These are phyloP conservation scores for Allacma fusca DNA, from an alignment of 2,888 invertebrate species.

Conservation along the genomic window DNA sequence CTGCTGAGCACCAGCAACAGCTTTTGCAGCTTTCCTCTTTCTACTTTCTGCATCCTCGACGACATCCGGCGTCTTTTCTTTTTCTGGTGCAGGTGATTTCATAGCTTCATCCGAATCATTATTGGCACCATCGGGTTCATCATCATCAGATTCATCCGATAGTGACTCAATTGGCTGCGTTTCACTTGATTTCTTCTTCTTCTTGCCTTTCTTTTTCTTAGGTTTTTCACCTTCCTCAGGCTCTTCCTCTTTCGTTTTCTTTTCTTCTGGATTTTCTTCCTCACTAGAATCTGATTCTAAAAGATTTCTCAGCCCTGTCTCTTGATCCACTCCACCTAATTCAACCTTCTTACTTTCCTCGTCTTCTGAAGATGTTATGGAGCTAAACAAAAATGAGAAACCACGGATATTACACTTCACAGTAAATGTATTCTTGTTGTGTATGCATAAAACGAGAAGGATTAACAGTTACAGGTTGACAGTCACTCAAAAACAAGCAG, in stretches of 20 bases:
- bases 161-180: constrained; percentile 30
- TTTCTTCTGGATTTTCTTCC: constrained; percentile 77
- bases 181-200: constrained; percentile 62
- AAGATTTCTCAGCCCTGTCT: constrained; percentile 84
- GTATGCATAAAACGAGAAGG: no score
- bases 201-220: constrained; percentile 63
- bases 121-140: constrained; percentile 38
- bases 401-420: not conserved
- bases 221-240: constrained; percentile 71
- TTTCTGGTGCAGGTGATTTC: constrained; percentile 27
- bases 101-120: constrained; percentile 16
- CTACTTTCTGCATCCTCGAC: constrained; percentile 28
- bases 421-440: no score
- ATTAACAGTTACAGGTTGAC: no score
- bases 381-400: not conserved
- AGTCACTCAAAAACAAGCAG: no score
- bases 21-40: constrained; percentile 54
- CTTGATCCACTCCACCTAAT: constrained; percentile 88
- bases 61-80: constrained; percentile 63
- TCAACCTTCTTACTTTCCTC: constrained; percentile 77
- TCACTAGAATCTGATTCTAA: constrained; percentile 87
- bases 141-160: constrained; percentile 32
- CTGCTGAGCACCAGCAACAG: constrained; percentile 45
- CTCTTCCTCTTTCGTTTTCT: constrained; percentile 75
- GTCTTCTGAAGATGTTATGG: constrained; percentile 63